Conservation (phyloP, 2,797 vertebrate species). For the Neosilurus mollespiculum region DNA sequence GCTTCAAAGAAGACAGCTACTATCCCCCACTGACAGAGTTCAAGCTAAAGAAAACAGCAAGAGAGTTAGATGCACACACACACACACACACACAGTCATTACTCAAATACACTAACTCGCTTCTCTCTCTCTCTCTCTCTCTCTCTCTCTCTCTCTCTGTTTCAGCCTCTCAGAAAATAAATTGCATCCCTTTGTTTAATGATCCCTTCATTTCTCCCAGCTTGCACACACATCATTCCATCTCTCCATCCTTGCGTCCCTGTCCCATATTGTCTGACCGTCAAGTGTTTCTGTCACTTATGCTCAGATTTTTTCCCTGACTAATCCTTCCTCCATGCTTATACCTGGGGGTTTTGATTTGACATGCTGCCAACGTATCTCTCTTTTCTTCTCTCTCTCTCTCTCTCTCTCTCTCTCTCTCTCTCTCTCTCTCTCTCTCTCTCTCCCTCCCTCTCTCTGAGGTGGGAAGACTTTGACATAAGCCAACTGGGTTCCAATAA, state of each 20-base stretch:
- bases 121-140: not conserved
- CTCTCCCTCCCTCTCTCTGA: slow-evolving; percentile 39
- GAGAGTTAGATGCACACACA: slow-evolving; percentile 62
- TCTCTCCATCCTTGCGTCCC: slow-evolving; percentile 46
- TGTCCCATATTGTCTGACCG: slow-evolving; percentile 71
- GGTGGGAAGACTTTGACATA: slow-evolving; percentile 26
- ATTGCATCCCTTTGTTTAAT: slow-evolving; percentile 41
- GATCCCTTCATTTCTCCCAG: slow-evolving; percentile 53
- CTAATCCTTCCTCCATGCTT: slow-evolving; percentile 72
- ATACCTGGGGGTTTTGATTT: slow-evolving; percentile 74
- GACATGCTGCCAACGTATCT: slow-evolving; percentile 44
- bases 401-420: slow-evolving; percentile 26
- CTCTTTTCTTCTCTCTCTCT: slow-evolving; percentile 36
- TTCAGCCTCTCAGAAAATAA: slow-evolving; percentile 48
- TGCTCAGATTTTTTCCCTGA: slow-evolving; percentile 68
- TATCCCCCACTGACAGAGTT: slow-evolving; percentile 76
- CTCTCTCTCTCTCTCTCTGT: slow-evolving; percentile 55
- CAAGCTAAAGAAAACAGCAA: slow-evolving; percentile 77
- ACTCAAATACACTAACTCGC: slow-evolving; percentile 28
- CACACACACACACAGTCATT: slow-evolving; percentile 42
- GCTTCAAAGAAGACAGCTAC: slow-evolving; percentile 78
- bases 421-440: slow-evolving; percentile 40
- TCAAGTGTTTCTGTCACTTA: slow-evolving; percentile 81
- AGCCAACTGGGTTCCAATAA: slow-evolving; percentile 33
- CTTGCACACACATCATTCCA: slow-evolving; percentile 42